These are phyloP conservation scores for Budorcas taxicolor DNA, from an alignment of 2,113 vertebrate genomes.

Conservation along the genomic window DNA sequence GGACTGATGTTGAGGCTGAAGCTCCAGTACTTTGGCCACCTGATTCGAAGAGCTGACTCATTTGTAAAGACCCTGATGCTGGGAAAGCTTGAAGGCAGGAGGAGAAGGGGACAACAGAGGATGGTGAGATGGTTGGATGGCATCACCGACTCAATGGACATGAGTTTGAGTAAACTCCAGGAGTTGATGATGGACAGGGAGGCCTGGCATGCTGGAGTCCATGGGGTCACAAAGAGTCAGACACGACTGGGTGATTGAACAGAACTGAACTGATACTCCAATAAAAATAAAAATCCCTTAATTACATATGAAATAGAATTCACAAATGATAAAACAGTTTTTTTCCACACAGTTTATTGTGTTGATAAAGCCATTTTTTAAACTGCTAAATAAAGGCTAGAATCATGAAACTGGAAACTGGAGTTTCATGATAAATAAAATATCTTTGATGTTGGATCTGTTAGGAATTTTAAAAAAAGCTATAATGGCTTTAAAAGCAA, in stretches of 20 bases:
- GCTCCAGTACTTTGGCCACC: neutral
- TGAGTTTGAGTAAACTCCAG: neutral
- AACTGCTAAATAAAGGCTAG: neutral
- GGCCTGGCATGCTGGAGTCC: neutral
- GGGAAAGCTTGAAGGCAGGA: neutral
- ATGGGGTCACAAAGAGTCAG: neutral
- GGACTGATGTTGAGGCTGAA: neutral
- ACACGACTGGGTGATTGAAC: neutral
- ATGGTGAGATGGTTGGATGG: neutral
- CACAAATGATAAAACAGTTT: neutral
- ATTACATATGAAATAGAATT: neutral
- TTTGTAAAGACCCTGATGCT: neutral
- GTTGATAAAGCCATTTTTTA: neutral
- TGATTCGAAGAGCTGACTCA: neutral
- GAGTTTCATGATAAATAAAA: constrained; percentile 5
- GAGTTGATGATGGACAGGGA: neutral
- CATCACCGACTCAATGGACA: neutral
- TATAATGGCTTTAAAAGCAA: neutral
- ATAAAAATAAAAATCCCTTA: neutral
- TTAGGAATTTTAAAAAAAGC: neutral
- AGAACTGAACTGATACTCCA: neutral
- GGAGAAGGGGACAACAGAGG: neutral
- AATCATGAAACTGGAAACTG: neutral
- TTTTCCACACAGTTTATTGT: neutral
- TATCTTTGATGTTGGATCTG: neutral